phyloP scores from a whole-genome alignment of 2,888 invertebrate genomes.

The Chesias legatella region DNA sequence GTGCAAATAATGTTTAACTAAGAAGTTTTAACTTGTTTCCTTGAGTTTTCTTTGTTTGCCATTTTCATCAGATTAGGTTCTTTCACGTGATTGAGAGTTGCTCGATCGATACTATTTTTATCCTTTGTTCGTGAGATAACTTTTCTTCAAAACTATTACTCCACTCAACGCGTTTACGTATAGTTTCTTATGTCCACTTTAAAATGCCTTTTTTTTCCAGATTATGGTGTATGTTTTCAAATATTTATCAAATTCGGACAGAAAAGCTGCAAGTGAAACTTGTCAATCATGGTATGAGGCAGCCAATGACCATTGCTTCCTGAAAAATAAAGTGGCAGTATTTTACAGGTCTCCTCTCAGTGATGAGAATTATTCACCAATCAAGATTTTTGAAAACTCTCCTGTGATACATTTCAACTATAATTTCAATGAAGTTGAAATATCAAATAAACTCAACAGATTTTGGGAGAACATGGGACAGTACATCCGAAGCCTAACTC shows the following conservation, averaged over 20 bases:
- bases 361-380: slow-evolving; percentile 58
- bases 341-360: slow-evolving; percentile 66
- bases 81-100: slow-evolving; percentile 65
- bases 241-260: slow-evolving; percentile 83
- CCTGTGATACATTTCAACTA: slow-evolving; percentile 68
- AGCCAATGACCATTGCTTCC: slow-evolving; percentile 81
- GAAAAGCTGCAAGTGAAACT: slow-evolving; percentile 83
- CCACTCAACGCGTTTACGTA: background rate
- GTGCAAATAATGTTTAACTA: too few relatives aligned
- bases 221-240: slow-evolving; percentile 83
- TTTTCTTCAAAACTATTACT: background rate
- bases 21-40: too few relatives aligned
- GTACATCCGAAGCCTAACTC: slow-evolving; percentile 73
- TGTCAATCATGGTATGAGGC: slow-evolving; percentile 85
- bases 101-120: slow-evolving; percentile 17
- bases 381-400: slow-evolving; percentile 65
- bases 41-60: slow-evolving; percentile 53
- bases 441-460: slow-evolving; percentile 65
- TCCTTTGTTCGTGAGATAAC: slow-evolving; percentile 11
- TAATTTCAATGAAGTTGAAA: slow-evolving; percentile 77
- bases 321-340: slow-evolving; percentile 74
- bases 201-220: slow-evolving; percentile 59
- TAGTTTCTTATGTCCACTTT: background rate
- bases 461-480: slow-evolving; percentile 82
- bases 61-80: slow-evolving; percentile 32